Evolutionary conservation across 2,113 vertebrate genomes (phyloP).

Genomic region (Turnix velox): DNA sequence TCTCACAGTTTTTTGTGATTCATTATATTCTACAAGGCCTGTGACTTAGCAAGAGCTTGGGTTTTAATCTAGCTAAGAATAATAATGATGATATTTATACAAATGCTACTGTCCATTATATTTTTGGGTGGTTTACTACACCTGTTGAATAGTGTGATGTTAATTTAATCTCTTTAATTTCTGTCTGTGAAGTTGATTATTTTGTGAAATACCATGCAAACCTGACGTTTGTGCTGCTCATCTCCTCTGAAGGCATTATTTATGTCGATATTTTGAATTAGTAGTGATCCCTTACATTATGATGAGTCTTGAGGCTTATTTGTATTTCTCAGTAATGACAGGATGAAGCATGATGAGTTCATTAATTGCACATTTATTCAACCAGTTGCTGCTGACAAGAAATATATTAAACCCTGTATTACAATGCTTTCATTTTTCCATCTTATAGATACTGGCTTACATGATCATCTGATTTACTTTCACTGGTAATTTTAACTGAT

Average conservation of each 20-base stretch:
- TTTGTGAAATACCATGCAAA: slow-evolving; percentile 13
- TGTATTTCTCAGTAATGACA: background rate
- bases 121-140: background rate
- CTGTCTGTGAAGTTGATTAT: background rate
- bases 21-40: background rate
- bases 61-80: background rate
- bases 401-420: background rate
- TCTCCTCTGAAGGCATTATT: background rate
- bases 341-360: background rate
- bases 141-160: background rate
- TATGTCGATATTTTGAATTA: background rate
- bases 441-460: background rate
- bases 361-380: slow-evolving; percentile 2
- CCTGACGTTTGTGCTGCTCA: background rate
- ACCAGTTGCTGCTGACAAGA: background rate
- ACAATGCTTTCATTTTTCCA: background rate
- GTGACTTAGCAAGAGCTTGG: background rate
- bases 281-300: background rate
- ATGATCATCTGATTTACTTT: background rate
- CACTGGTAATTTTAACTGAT: background rate
- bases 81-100: background rate
- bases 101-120: background rate
- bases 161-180: slow-evolving; percentile 8
- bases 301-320: background rate
- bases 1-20: background rate